Percentiles rank a stretch among this genome's conserved stretches.
Conservation (phyloP, 2,888 invertebrate species). For the Agapetus fuscipes region DNA sequence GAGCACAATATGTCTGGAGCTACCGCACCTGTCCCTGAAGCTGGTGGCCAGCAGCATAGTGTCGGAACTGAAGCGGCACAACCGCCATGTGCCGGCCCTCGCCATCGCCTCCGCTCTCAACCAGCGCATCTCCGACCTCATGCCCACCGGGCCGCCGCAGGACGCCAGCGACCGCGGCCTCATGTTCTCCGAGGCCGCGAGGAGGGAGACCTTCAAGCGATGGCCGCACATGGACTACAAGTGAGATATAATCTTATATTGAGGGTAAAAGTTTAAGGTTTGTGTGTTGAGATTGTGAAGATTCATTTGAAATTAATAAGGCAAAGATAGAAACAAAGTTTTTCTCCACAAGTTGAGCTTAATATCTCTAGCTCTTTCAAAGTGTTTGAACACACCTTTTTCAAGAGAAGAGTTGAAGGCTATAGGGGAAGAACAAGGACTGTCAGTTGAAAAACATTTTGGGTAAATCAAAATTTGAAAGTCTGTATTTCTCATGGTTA, state of each 20-base stretch:
- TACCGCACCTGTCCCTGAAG: slow-evolving; percentile 71
- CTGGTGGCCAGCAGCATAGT: slow-evolving; percentile 72
- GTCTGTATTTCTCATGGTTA: no score
- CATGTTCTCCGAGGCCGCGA: slow-evolving; percentile 89
- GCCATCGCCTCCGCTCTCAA: slow-evolving; percentile 84
- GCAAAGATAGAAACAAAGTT: no score
- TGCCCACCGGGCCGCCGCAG: slow-evolving; percentile 41
- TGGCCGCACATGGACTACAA: slow-evolving; percentile 98
- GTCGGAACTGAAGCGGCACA: slow-evolving; percentile 71
- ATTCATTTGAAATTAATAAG: no score
- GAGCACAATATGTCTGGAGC: slow-evolving; percentile 79
- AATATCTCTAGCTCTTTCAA: no score
- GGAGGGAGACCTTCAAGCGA: slow-evolving; percentile 82
- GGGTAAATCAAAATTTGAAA: no score
- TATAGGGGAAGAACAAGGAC: no score
- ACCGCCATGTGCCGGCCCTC: slow-evolving; percentile 74
- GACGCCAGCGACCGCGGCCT: slow-evolving; percentile 41
- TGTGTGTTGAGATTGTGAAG: no score
- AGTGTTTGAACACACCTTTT: slow-evolving; percentile 1
- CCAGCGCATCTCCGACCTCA: slow-evolving; percentile 73
- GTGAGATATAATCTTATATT: slow-evolving; percentile 52
- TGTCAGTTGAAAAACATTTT: not conserved
- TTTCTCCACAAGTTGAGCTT: no score
- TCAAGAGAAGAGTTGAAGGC: not conserved
- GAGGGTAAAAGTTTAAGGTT: no score